Conservation (phyloP, 2,888 invertebrate genomes). For the Synergus itoensis region DNA sequence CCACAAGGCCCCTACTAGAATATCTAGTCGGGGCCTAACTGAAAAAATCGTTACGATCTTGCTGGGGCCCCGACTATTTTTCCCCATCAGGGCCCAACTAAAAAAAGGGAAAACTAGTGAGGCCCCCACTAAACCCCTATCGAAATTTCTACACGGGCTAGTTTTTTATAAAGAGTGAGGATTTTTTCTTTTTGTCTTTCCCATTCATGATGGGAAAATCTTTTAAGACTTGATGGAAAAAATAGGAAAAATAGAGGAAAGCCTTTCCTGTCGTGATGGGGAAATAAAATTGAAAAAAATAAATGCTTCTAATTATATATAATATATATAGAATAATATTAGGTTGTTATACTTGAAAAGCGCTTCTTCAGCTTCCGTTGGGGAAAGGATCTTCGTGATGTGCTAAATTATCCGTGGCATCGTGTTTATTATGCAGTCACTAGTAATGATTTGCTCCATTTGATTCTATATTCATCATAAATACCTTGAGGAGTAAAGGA, state of each 20-base stretch:
- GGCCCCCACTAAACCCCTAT: too few species aligned
- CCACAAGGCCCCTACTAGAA: too few species aligned
- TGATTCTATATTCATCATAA: constrained; percentile 36
- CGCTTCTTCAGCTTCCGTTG: constrained; percentile 22
- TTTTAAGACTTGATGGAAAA: too few species aligned
- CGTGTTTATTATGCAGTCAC: constrained; percentile 34
- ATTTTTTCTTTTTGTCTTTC: neutral
- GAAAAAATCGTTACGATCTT: too few species aligned
- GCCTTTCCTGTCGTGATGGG: constrained; percentile 7
- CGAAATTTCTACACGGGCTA: too few species aligned
- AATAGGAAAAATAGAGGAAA: neutral
- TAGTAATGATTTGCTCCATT: constrained; percentile 38
- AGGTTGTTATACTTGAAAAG: constrained; percentile 1
- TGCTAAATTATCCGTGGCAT: constrained; percentile 21
- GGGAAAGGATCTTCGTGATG: constrained; percentile 21
- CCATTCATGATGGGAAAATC: neutral
- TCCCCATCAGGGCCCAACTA: too few species aligned
- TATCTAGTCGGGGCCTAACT: too few species aligned
- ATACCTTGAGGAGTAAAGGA: neutral
- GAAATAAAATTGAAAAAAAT: neutral
- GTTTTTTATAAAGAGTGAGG: too few species aligned
- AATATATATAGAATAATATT: constrained; percentile 7
- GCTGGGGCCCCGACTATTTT: too few species aligned
- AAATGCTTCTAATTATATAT: neutral
- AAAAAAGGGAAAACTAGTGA: too few species aligned